Base-by-base conservation (phyloP, 2,113 vertebrate species). In the Bubo bubo region DNA sequence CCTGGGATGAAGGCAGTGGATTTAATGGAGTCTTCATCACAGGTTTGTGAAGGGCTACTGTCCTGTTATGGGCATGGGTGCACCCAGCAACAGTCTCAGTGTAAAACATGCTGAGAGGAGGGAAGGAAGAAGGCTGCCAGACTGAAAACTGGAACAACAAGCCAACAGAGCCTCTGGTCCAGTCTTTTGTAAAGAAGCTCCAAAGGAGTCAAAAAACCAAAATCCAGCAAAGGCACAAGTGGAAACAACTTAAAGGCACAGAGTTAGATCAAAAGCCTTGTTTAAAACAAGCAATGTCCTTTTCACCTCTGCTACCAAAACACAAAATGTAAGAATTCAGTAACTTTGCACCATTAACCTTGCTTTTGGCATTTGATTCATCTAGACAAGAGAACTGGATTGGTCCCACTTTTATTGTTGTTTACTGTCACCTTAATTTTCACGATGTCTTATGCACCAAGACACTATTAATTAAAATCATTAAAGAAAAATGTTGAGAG, bases 181-280 rank as follows among this genome's bases (percentile, higher is more conserved):
- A 68, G 21, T 19, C 66, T 81, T 76, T 49, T 58, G 35, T 66
- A 72, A 68, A 87, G 73, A 49, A 89, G 45, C 14, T 50, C 68
- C 76, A 95, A 75, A 88, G 24, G 49, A 91, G 30, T n/a, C 49
- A 73, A 89, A 86, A 60, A 71, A 90, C 43, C 80, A 75, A 96
- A 95, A 92, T 53, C 32, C 84, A 95, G 80, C 91, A 95, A 88
- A 94, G 77, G 37, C 84, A 91, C 76, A 91, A 89, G 20, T 72
- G 70, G 70, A 85, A 96, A 85, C 39, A 87, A 84, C 12, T 86
- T 84, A 43, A 79, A 82, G 35, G 13, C 2, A 11, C 34, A 43
- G 27, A 86, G 43, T 74, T 63, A 74, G 47, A 83, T 67, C 49
- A 88, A 92, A 93, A 80, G 24, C 14, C 67, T 47, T 82, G 64